Percentiles rank a stretch among this genome's conserved stretches.
These are phyloP conservation scores for Remorina albescens DNA, from an alignment of 2,797 vertebrate genomes.

Conservation along the genomic window DNA sequence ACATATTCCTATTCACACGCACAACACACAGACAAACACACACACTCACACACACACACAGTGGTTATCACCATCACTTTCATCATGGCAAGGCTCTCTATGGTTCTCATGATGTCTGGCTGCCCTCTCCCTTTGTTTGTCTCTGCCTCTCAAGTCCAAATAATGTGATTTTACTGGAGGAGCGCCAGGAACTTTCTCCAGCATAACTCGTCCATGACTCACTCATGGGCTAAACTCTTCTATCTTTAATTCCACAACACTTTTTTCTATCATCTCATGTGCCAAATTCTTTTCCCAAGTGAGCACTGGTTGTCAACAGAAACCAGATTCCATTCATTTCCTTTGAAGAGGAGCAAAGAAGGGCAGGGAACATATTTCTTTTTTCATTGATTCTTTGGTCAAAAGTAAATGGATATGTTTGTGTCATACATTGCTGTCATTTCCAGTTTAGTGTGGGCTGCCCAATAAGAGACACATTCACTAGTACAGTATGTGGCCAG, in stretches of 20 bases:
- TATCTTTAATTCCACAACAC: conserved; percentile 67
- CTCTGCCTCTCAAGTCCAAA: conserved; percentile 55
- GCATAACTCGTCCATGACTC: conserved; percentile 77
- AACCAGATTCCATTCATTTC: conserved; percentile 59
- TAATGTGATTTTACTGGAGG: conserved; percentile 76
- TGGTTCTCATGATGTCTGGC: conserved; percentile 65
- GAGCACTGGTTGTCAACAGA: conserved; percentile 31
- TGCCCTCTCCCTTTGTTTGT: conserved; percentile 48
- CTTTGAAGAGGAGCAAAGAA: background rate
- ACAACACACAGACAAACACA: conserved; percentile 15
- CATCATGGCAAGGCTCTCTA: conserved; percentile 62
- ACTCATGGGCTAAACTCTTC: conserved; percentile 56
- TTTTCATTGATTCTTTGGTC: background rate
- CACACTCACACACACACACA: conserved; percentile 26
- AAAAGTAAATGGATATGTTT: background rate
- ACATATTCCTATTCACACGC: background rate
- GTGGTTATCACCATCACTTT: conserved; percentile 57
- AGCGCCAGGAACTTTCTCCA: conserved; percentile 75
- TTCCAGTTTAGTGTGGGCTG: background rate
- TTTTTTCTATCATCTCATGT: conserved; percentile 58
- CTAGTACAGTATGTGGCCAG: background rate
- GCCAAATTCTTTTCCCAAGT: conserved; percentile 51
- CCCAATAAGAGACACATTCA: background rate
- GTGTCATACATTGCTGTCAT: background rate
- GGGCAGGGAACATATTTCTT: background rate